Conservation (phyloP, 2,113 vertebrate genomes). For the Lucifuga dentata region DNA sequence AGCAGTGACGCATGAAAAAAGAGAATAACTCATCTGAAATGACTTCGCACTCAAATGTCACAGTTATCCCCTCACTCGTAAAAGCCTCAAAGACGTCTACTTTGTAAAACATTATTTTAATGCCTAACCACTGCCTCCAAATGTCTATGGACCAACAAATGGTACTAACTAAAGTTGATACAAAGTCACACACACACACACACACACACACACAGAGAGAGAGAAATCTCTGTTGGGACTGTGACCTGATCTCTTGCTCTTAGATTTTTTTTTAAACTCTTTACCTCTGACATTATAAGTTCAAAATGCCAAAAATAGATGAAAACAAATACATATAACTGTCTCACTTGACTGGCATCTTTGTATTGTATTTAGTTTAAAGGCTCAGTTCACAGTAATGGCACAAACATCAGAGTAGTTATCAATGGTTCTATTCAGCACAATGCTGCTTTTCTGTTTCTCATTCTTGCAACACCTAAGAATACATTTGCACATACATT, state of each 20-base stretch:
- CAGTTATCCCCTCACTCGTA: constrained; percentile 2
- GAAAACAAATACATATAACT: not conserved
- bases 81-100: constrained; percentile 1
- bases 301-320: not conserved
- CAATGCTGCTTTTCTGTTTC: not conserved
- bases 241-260: not conserved
- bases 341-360: not conserved
- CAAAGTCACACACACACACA: too few relatives aligned
- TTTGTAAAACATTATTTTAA: not conserved
- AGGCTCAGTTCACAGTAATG: not conserved
- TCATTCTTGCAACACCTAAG: not conserved
- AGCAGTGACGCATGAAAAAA: constrained; percentile 50
- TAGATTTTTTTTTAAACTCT: not conserved
- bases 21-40: constrained; percentile 28
- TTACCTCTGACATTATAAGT: not conserved
- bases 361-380: not conserved
- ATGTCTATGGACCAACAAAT: not conserved
- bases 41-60: constrained; percentile 17
- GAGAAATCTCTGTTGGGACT: not conserved
- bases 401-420: too few relatives aligned
- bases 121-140: too few relatives aligned
- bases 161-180: too few relatives aligned
- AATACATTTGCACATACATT: not conserved
- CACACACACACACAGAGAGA: too few relatives aligned
- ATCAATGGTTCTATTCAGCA: not conserved